Evolutionary conservation across 2,797 vertebrate genomes (phyloP).

Genomic region (Ceryle rudis): DNA sequence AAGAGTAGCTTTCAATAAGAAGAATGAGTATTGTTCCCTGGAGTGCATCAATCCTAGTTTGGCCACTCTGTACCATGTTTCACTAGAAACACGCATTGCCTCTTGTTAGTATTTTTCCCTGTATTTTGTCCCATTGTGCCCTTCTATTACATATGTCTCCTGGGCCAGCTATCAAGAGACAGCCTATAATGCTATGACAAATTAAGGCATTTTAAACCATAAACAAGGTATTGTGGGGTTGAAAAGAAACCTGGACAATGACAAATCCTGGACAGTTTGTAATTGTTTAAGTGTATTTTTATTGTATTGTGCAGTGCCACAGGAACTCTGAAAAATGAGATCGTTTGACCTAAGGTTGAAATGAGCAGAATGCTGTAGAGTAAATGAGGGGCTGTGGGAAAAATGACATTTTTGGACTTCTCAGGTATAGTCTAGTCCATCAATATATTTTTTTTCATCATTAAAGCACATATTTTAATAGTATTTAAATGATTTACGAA

Average conservation of each 20-base stretch:
- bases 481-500: background rate
- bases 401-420: background rate
- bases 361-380: background rate
- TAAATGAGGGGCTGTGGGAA: background rate
- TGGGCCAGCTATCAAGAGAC: slow-evolving; percentile 20
- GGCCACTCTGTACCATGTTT: slow-evolving; percentile 20
- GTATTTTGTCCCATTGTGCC: slow-evolving; percentile 17
- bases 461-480: background rate
- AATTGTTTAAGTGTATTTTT: slow-evolving; percentile 27
- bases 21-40: slow-evolving; percentile 37
- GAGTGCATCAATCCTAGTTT: slow-evolving; percentile 26
- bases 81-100: background rate
- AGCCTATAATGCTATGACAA: slow-evolving; percentile 19
- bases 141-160: slow-evolving; percentile 36
- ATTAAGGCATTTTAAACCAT: slow-evolving; percentile 45
- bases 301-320: background rate
- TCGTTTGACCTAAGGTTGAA: background rate
- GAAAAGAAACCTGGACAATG: background rate
- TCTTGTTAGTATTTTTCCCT: slow-evolving; percentile 12
- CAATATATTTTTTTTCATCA: background rate
- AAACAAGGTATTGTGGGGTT: slow-evolving; percentile 41
- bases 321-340: background rate
- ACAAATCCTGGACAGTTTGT: background rate
- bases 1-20: slow-evolving; percentile 52
- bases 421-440: background rate